Evolutionary conservation across 2,113 vertebrate genomes (phyloP), one percentile per base, ranked within the genome.

Genomic region (Apodemus sylvaticus): DNA sequence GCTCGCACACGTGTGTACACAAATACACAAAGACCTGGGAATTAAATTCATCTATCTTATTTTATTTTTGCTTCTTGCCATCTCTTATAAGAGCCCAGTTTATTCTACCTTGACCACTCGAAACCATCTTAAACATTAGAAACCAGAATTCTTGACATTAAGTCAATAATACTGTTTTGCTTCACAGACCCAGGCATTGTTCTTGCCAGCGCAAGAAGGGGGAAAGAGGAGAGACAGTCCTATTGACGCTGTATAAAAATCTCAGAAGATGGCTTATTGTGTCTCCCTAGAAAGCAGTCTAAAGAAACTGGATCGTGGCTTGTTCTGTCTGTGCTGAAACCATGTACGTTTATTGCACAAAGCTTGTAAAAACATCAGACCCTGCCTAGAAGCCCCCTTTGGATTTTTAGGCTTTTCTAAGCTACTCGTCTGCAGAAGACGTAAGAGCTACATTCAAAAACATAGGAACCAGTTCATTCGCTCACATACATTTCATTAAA

Each of bases 141-240:
- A 94, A 29, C 42, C 19, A 58, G 68, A 92, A 92, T 62, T 88
- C 24, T 81, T 90, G 78, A 31, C 62, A 93, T 51, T 86, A 91
- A n/a, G 13, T 95, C 90, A 94, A 62, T 86, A 93, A 71, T 20
- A 64, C 4, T 14, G 17, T 94, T 95, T 95, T 96, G 74, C 58
- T 89, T 93, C 1, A 6, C 62, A 34, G 10, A 83, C 60, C 39
- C 79, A 89, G 29, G 58, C 45, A 77, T 87, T 94, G 51, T 83
- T 96, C 95, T 78, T 89, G 36, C 45, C 77, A 92, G 70, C 87
- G 11, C 24, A 36, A 71, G 45, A 95, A 91, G 70, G 53, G 20
- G 12, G 39, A 31, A 64, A 22, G 1, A 10, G 60, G 78, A 86
- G 58, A 70, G 31, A 92, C 2, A 64, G 19, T 31, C 58, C 92